Evolutionary conservation across 2,888 invertebrate species (phyloP).

Genomic region (Sesia bembeciformis): DNA sequence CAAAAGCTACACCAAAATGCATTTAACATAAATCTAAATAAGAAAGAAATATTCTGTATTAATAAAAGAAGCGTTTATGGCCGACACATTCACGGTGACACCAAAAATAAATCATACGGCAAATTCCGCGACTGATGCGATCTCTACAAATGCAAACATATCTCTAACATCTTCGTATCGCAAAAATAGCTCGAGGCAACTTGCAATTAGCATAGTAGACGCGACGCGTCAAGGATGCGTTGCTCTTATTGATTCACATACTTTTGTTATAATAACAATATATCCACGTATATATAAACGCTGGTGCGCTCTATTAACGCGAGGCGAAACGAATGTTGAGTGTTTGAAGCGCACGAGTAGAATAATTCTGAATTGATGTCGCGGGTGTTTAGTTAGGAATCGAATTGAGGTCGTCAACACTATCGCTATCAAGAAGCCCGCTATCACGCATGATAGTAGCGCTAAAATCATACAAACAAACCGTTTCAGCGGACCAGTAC

Average conservation of each 20-base stretch:
- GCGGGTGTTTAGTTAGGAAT: too few species aligned
- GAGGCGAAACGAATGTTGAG: too few species aligned
- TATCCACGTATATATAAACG: too few species aligned
- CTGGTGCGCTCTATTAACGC: too few species aligned
- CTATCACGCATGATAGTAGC: constrained; percentile 17
- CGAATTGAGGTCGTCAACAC: neutral
- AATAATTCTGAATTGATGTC: too few species aligned
- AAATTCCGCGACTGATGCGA: constrained; percentile 10
- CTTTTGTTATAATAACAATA: constrained; percentile 12
- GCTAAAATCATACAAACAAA: constrained; percentile 24
- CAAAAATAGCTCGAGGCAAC: constrained; percentile 15
- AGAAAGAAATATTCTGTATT: too few species aligned
- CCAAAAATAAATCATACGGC: constrained; percentile 2
- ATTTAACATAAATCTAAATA: too few species aligned
- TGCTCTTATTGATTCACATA: constrained; percentile 26
- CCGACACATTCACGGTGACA: neutral
- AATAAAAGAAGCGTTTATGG: neutral
- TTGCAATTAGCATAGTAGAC: constrained; percentile 30
- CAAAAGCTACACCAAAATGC: too few species aligned
- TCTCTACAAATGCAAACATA: constrained; percentile 17
- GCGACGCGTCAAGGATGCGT: constrained; percentile 21
- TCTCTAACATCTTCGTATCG: constrained; percentile 17
- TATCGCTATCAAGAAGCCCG: neutral
- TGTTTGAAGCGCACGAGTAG: too few species aligned
- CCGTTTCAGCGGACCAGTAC: neutral